Evolutionary conservation across 2,113 vertebrate genomes (phyloP).

Genomic region (Burhinus bistriatus): DNA sequence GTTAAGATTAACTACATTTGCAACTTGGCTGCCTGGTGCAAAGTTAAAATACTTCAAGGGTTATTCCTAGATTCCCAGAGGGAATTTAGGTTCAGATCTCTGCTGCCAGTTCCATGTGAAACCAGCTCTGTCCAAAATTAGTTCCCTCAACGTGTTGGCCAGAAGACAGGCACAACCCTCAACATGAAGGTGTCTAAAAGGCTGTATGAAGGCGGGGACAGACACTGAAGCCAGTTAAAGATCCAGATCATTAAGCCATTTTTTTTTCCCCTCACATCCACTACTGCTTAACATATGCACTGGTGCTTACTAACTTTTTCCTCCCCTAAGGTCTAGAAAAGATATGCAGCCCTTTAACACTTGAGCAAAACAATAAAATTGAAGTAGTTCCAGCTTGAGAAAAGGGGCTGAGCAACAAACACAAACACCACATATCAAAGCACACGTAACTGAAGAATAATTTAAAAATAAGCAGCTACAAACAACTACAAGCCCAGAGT

Average conservation of each 20-base stretch:
- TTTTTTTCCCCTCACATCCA: no score
- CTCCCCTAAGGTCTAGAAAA: not conserved
- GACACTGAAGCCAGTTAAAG: not conserved
- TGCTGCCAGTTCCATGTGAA: not conserved
- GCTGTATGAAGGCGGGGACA: not conserved
- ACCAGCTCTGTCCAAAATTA: not conserved
- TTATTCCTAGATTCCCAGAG: not conserved
- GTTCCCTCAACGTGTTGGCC: not conserved
- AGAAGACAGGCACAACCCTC: not conserved
- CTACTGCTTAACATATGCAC: not conserved
- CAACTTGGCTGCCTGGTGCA: not conserved
- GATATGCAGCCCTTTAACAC: not conserved
- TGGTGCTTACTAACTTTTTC: not conserved
- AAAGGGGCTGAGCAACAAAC: not conserved
- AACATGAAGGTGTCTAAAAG: rapidly evolving
- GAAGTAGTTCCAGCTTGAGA: not conserved
- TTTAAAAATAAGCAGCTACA: not conserved
- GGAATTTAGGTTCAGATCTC: not conserved
- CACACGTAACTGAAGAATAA: not conserved
- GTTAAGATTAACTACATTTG: slow-evolving; percentile 18
- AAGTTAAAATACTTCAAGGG: not conserved
- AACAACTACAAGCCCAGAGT: not conserved
- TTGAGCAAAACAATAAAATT: not conserved
- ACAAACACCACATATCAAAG: not conserved
- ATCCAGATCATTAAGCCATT: not conserved